Conservation (phyloP, 2,797 vertebrate genomes). For the Lacerta bilineata region DNA sequence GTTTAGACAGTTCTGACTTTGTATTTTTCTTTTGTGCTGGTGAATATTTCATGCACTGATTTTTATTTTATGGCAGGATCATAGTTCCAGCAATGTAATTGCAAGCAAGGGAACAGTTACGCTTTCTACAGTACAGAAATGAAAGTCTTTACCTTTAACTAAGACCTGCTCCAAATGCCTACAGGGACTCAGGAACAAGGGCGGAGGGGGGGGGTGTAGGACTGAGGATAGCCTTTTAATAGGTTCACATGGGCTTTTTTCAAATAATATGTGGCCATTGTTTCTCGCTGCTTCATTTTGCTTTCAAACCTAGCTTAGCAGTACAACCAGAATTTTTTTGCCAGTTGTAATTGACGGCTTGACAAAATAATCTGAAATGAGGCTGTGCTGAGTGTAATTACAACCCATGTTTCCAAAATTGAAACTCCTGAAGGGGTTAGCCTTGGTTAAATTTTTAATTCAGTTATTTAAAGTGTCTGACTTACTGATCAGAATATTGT, state of each 20-base stretch:
- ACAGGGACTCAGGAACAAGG: not conserved
- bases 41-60: conserved; percentile 50
- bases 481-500: conserved; percentile 4
- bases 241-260: not conserved
- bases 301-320: conserved; percentile 18
- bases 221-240: not conserved
- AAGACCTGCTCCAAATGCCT: conserved; percentile 6
- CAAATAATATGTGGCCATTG: not conserved
- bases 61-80: conserved; percentile 54
- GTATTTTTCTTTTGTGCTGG: conserved; percentile 46
- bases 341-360: not conserved
- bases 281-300: not conserved
- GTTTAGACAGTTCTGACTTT: conserved; percentile 51
- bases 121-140: conserved; percentile 20
- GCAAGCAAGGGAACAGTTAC: not conserved
- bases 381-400: not conserved
- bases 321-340: not conserved
- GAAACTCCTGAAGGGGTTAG: conserved; percentile 20
- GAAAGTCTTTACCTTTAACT: not conserved
- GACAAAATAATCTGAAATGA: not conserved
- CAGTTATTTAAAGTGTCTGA: conserved; percentile 27
- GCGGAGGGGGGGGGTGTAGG: no score
- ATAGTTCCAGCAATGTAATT: conserved; percentile 52
- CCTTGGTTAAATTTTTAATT: conserved; percentile 28
- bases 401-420: not conserved